Percentiles rank a stretch among this genome's conserved stretches.
phyloP scores from a whole-genome alignment of 2,113 vertebrate species.

The Oryzias celebensis region DNA sequence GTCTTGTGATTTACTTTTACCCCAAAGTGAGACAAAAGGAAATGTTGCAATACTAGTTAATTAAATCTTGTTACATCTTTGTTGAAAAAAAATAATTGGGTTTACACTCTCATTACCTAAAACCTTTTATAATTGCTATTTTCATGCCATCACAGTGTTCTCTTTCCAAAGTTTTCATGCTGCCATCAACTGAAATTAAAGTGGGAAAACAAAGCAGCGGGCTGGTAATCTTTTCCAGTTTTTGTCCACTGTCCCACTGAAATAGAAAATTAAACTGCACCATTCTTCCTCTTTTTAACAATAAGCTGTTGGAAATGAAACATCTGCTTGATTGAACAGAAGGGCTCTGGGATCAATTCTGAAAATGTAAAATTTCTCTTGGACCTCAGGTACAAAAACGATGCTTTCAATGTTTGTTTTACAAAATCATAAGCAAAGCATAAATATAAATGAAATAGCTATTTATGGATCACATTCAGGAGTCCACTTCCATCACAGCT shows the following conservation, averaged over 20 bases:
- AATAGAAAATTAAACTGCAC: conserved; percentile 19
- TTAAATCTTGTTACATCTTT: too few species aligned
- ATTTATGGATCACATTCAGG: too few species aligned
- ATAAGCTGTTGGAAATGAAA: conserved; percentile 35
- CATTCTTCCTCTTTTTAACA: conserved; percentile 22
- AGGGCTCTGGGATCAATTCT: conserved; percentile 45
- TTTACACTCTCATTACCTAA: too few species aligned
- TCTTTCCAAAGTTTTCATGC: neutral
- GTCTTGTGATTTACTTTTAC: too few species aligned
- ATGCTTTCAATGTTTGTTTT: conserved; percentile 47
- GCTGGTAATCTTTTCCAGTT: conserved; percentile 27
- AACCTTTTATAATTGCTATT: too few species aligned
- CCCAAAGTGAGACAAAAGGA: too few species aligned
- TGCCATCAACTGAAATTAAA: conserved; percentile 2
- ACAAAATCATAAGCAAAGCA: conserved; percentile 29
- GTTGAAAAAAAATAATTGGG: too few species aligned
- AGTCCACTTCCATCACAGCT: too few species aligned
- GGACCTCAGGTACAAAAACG: conserved; percentile 21
- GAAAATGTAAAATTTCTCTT: conserved; percentile 1
- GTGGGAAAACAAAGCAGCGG: conserved; percentile 11
- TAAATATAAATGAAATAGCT: too few species aligned
- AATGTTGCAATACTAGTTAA: too few species aligned
- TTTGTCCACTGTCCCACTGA: conserved; percentile 9
- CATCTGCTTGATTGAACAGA: conserved; percentile 39
- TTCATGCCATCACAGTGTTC: too few species aligned